phyloP scores from a whole-genome alignment of 2,113 vertebrate species.

The Empidonax alnorum region DNA sequence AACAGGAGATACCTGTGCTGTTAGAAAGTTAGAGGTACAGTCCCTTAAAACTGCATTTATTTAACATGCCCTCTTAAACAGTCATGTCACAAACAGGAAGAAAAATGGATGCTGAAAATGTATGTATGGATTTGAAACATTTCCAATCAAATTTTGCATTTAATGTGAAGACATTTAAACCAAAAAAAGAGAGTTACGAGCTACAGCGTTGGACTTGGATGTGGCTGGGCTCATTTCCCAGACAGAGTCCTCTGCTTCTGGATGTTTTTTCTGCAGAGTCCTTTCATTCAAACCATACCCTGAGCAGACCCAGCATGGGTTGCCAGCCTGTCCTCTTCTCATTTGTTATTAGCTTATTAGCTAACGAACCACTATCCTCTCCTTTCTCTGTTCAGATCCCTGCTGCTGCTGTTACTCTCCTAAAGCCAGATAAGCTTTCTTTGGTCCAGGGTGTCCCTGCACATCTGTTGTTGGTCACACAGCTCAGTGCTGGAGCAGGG shows the following conservation, averaged over 20 bases:
- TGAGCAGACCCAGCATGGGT: not conserved
- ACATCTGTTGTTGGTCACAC: not conserved
- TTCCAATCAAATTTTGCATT: not conserved
- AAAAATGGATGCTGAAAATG: not conserved
- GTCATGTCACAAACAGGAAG: not conserved
- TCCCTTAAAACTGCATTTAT: not conserved
- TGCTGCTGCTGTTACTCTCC: not conserved
- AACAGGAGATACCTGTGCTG: not conserved
- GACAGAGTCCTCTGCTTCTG: not conserved
- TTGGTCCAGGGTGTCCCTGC: no score
- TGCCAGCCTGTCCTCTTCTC: not conserved
- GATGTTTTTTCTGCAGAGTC: not conserved
- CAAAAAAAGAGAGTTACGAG: not conserved
- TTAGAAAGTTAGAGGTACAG: not conserved
- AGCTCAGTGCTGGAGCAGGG: not conserved
- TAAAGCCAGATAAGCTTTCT: not conserved
- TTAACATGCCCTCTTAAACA: not conserved
- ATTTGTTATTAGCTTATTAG: not conserved
- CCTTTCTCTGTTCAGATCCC: not conserved
- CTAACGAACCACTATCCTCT: not conserved
- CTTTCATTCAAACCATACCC: not conserved
- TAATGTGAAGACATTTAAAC: fast-evolving
- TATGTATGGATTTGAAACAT: not conserved
- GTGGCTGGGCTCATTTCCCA: not conserved
- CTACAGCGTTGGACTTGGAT: not conserved